These are phyloP conservation scores for Frankliniella intonsa DNA, from an alignment of 2,888 invertebrate genomes.

Conservation along the genomic window DNA sequence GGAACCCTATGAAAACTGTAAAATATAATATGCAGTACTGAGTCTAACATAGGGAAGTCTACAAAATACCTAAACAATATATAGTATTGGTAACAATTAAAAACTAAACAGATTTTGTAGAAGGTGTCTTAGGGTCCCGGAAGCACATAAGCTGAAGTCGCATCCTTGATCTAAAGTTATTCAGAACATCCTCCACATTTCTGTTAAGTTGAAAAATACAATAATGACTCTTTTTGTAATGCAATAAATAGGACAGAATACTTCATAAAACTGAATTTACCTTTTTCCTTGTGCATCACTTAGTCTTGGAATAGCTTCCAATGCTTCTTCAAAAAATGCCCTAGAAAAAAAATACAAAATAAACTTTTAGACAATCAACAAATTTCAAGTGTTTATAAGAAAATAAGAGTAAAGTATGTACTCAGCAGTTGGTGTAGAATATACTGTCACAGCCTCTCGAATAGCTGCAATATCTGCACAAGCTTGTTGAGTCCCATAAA, in stretches of 20 bases:
- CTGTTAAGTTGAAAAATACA: constrained; percentile 46
- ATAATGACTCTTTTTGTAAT: background rate
- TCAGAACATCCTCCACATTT: constrained; percentile 59
- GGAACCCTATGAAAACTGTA: background rate
- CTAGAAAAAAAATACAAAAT: constrained; percentile 48
- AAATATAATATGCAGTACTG: background rate
- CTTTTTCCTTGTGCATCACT: constrained; percentile 44
- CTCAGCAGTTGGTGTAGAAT: constrained; percentile 63
- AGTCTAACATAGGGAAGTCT: background rate
- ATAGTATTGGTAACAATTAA: background rate
- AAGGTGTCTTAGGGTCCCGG: constrained; percentile 32
- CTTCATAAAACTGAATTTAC: constrained; percentile 34
- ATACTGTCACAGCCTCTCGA: constrained; percentile 59
- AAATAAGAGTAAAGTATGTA: constrained; percentile 44
- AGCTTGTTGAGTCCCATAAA: constrained; percentile 71
- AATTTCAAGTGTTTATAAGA: background rate
- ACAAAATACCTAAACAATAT: background rate
- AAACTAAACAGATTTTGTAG: background rate
- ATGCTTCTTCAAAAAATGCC: constrained; percentile 74
- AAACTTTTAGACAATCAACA: constrained; percentile 35
- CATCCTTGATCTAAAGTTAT: constrained; percentile 61
- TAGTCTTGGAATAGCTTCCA: constrained; percentile 68
- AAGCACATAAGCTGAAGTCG: constrained; percentile 64
- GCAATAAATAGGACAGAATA: background rate
- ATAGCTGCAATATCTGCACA: constrained; percentile 69